phyloP scores from a whole-genome alignment of 2,113 vertebrate genomes.

The Solenodon paradoxus region DNA sequence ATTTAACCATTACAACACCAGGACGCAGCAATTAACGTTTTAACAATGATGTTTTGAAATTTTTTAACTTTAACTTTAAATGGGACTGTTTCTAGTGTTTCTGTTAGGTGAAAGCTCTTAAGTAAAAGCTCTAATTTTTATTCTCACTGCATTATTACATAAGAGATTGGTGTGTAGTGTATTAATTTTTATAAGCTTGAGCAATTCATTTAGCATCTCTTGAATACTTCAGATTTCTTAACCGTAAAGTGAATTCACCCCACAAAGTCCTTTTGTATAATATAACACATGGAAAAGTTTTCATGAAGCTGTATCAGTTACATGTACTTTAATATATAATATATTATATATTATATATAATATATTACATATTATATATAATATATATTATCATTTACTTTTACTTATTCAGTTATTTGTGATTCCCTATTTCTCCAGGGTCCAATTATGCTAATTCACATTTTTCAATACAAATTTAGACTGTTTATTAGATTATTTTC shows the following conservation, averaged over 20 bases:
- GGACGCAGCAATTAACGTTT: too few relatives aligned
- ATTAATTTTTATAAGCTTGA: background rate
- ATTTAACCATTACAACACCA: too few relatives aligned
- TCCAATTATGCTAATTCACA: background rate
- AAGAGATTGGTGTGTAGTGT: background rate
- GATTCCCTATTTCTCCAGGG: background rate
- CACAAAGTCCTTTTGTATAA: background rate
- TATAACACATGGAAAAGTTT: background rate
- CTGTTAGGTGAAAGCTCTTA: constrained; percentile 1
- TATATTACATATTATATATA: too few relatives aligned
- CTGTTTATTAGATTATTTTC: constrained; percentile 11
- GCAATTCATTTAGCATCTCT: background rate
- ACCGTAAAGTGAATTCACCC: background rate
- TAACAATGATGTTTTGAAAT: too few relatives aligned
- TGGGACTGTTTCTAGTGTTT: background rate
- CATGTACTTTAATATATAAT: background rate
- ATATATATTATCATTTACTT: constrained; percentile 29
- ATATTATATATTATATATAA: too few relatives aligned
- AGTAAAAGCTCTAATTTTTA: constrained; percentile 13
- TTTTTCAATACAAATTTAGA: constrained; percentile 2
- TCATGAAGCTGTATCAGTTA: background rate
- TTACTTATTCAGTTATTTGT: background rate
- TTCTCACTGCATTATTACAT: background rate
- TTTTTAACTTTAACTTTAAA: constrained; percentile 20
- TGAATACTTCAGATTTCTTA: background rate